These are phyloP conservation scores for Astropecten irregularis DNA, from an alignment of 53 echinoderm and acorn worm genomes.

Conservation along the genomic window DNA sequence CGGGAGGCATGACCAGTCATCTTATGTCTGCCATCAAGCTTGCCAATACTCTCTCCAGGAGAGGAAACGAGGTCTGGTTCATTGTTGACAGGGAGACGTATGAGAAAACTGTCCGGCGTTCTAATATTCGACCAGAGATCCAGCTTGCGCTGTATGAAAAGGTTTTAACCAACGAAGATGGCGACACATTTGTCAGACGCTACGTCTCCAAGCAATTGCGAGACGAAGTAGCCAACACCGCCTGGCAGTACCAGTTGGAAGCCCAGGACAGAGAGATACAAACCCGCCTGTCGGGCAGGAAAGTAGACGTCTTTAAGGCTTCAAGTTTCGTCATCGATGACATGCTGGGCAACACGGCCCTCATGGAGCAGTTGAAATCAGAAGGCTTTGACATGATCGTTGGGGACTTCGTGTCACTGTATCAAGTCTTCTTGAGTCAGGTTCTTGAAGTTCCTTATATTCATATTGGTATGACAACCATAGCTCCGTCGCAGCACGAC, in stretches of 20 bases:
- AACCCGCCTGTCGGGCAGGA: not conserved
- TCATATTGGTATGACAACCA: slow-evolving; percentile 22
- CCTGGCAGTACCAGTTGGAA: slow-evolving; percentile 5
- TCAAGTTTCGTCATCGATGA: not conserved
- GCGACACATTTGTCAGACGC: not conserved
- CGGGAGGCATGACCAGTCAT: not conserved
- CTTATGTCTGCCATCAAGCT: not conserved
- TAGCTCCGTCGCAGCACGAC: slow-evolving; percentile 31
- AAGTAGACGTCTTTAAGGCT: not conserved
- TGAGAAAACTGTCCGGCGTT: not conserved
- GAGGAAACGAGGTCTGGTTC: slow-evolving; percentile 35
- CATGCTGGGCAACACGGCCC: not conserved
- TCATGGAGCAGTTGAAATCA: not conserved
- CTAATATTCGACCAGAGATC: not conserved
- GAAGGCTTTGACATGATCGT: slow-evolving; percentile 40
- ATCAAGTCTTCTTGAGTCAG: slow-evolving; percentile 30
- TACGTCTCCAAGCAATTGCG: slow-evolving; percentile 23
- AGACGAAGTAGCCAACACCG: slow-evolving; percentile 14
- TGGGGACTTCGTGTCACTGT: slow-evolving; percentile 7
- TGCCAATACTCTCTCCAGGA: not conserved
- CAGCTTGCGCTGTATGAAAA: not conserved
- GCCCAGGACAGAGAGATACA: slow-evolving; percentile 26
- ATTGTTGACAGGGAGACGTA: slow-evolving; percentile 14
- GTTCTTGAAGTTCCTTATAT: slow-evolving; percentile 13
- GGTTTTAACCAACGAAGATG: not conserved